These are phyloP conservation scores for Diploscapter pachys DNA, from an alignment of 1,140 invertebrate species.

Conservation along the genomic window DNA sequence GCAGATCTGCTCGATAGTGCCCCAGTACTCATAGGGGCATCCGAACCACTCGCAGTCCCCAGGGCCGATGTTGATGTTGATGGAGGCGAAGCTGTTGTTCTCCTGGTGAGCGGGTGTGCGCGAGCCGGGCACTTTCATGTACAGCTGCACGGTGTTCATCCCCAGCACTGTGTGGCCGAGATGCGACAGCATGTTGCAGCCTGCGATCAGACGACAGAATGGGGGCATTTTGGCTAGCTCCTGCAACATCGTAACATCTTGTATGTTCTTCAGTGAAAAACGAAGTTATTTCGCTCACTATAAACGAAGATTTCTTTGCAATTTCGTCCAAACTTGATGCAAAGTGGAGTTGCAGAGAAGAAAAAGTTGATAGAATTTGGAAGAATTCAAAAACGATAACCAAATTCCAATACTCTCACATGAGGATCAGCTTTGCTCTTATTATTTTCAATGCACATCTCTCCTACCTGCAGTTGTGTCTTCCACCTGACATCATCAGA, in stretches of 20 bases:
- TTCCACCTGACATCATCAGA: slow-evolving; percentile 96
- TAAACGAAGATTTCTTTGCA: too few relatives aligned
- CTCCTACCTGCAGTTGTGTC: slow-evolving; percentile 68
- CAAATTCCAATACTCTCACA: too few relatives aligned
- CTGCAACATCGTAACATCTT: slow-evolving; percentile 60
- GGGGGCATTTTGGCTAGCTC: slow-evolving; percentile 94
- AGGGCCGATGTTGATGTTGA: slow-evolving; percentile 98
- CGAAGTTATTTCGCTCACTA: too few relatives aligned
- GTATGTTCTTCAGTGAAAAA: too few relatives aligned
- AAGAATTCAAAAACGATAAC: too few relatives aligned
- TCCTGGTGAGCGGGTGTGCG: slow-evolving; percentile 95
- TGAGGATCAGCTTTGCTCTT: too few relatives aligned
- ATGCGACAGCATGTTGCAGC: slow-evolving; percentile 90
- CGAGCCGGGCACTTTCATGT: slow-evolving; percentile 92
- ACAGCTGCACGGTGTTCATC: slow-evolving; percentile 98
- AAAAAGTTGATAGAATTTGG: too few relatives aligned
- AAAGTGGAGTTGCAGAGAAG: not conserved
- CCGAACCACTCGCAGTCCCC: slow-evolving; percentile 99
- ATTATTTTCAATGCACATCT: too few relatives aligned
- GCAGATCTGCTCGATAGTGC: slow-evolving; percentile 83
- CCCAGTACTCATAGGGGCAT: slow-evolving; percentile 96
- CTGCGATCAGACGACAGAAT: slow-evolving; percentile 72
- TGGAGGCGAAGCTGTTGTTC: slow-evolving; percentile 99
- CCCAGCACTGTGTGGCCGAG: slow-evolving; percentile 96
- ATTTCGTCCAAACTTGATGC: too few relatives aligned